Conservation (phyloP, 1,140 invertebrate genomes). For the Antheraea pernyi region DNA sequence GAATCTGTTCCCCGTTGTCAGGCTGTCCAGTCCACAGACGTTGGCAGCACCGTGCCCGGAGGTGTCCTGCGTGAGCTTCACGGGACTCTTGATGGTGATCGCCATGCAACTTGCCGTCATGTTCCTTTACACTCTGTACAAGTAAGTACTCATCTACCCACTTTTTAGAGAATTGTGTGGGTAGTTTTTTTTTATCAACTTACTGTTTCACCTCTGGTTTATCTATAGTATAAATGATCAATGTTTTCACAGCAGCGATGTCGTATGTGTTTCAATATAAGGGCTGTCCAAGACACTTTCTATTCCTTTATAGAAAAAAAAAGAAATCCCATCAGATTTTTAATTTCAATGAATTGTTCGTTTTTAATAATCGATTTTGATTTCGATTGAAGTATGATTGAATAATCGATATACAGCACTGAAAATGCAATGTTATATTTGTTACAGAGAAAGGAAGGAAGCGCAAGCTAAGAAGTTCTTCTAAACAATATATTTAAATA, state of each 20-base stretch:
- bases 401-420: too few relatives aligned
- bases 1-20: neutral
- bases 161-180: neutral
- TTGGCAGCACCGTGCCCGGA: slow-evolving; percentile 77
- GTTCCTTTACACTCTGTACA: slow-evolving; percentile 91
- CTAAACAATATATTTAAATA: slow-evolving; percentile 58
- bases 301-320: too few relatives aligned
- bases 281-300: too few relatives aligned
- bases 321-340: too few relatives aligned
- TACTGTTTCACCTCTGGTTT: too few relatives aligned
- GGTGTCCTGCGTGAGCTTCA: slow-evolving; percentile 86
- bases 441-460: slow-evolving; percentile 90
- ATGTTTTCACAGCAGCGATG: too few relatives aligned
- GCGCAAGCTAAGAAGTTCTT: slow-evolving; percentile 95
- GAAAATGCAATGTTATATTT: slow-evolving; percentile 35
- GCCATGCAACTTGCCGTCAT: slow-evolving; percentile 87
- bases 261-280: too few relatives aligned
- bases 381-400: too few relatives aligned
- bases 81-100: slow-evolving; percentile 86
- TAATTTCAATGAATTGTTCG: too few relatives aligned
- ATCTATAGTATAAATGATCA: too few relatives aligned
- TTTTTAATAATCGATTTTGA: too few relatives aligned
- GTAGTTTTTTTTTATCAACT: neutral
- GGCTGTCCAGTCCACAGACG: slow-evolving; percentile 18
- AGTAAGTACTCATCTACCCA: slow-evolving; percentile 79